Evolutionary conservation across 2,113 vertebrate genomes (phyloP).

Genomic region (Oryzias celebensis): DNA sequence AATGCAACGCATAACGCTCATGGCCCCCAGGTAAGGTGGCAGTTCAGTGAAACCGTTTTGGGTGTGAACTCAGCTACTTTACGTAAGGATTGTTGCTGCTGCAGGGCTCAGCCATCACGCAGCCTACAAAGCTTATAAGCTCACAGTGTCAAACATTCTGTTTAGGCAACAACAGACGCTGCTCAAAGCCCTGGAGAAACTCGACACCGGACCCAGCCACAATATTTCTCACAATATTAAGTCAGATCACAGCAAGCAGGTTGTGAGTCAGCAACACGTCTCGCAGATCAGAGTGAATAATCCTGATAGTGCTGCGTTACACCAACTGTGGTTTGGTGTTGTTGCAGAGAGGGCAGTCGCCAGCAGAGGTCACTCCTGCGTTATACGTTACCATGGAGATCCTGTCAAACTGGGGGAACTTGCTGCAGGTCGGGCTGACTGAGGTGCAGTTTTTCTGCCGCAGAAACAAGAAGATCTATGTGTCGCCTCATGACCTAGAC

Average conservation of each 20-base stretch:
- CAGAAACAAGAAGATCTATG: conserved; percentile 80
- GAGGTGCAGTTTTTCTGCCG: conserved; percentile 92
- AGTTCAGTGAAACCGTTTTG: neutral
- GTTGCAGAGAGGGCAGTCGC: conserved; percentile 55
- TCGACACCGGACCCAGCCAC: conserved; percentile 66
- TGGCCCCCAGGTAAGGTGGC: conserved; percentile 83
- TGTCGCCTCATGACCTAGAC: conserved; percentile 91
- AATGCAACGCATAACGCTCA: conserved; percentile 78
- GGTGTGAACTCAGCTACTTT: conserved; percentile 6
- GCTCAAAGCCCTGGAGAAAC: conserved; percentile 75
- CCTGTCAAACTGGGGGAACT: conserved; percentile 92
- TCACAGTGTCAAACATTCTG: conserved; percentile 38
- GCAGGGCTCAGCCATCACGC: conserved; percentile 6
- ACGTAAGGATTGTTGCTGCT: conserved; percentile 6
- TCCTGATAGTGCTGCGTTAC: neutral
- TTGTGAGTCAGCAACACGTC: conserved; percentile 51
- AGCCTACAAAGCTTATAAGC: conserved; percentile 4
- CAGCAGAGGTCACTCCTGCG: conserved; percentile 73
- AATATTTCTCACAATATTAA: conserved; percentile 48
- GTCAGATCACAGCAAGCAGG: conserved; percentile 44
- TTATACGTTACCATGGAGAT: conserved; percentile 92
- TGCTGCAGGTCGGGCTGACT: conserved; percentile 82
- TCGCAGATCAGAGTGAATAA: conserved; percentile 17
- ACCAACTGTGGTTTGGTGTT: conserved; percentile 7
- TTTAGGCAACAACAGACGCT: conserved; percentile 87